Evolutionary conservation across 1,140 invertebrate genomes (phyloP), one percentile per base, ranked within the genome.

Genomic region (Trialeurodes vaporariorum): DNA sequence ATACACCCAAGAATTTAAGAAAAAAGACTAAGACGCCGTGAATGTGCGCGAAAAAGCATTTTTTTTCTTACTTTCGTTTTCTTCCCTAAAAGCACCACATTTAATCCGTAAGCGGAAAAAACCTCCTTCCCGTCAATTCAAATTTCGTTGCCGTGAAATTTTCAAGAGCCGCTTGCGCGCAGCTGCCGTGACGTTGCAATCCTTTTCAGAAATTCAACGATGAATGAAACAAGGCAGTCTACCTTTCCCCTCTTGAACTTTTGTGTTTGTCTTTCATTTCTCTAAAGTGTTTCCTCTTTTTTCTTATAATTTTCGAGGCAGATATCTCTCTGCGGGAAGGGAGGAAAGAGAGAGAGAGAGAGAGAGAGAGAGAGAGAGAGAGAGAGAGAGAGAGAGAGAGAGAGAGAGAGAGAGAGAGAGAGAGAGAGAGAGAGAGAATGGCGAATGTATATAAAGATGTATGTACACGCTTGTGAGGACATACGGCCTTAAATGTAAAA

Each of bases 121-220:
- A 49, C 17, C 34, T 17, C 34, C 34, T 17, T 17, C 34, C 34
- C 34, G 34, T 49, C 34, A 17, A 49, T 49, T 49, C 34, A 49
- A 49, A 49, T 49, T 49, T 49, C 34, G n/a, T n/a, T n/a, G n/a
- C n/a, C n/a, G 34, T 49, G 34, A 49, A 49, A 49, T 49, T 49
- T 49, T 49, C 34, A 49, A 17, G 34, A 49, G 34, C 34, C 5
- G 17, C 5, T 9, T 17, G 34, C 34, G 5, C 34, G 5, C 34
- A 5, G 34, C 34, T 49, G 34, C 34, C 5, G 34, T n/a, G n/a
- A n/a, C n/a, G n/a, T n/a, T n/a, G n/a, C n/a, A n/a, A n/a, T n/a
- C n/a, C n/a, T n/a, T n/a, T n/a, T n/a, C n/a, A 49, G 17, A 17
- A 49, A 49, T 49, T 17, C 34, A 17, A 49, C 34, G 34, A 17